phyloP scores from a whole-genome alignment of 2,888 invertebrate genomes.

The Drosophila aldrichi region DNA sequence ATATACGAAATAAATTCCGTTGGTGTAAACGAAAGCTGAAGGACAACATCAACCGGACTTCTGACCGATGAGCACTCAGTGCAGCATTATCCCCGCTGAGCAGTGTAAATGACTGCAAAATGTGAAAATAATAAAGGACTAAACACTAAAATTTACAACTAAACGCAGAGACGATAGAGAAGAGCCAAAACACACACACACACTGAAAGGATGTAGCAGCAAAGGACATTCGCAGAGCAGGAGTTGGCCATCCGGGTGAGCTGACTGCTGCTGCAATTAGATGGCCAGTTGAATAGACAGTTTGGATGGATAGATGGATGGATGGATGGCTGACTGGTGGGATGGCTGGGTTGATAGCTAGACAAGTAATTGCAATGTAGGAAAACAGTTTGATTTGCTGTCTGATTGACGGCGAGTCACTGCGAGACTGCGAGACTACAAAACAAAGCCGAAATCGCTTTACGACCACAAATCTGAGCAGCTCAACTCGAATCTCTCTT shows the following conservation, averaged over 20 bases:
- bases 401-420: slow-evolving; percentile 40
- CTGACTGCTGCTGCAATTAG: slow-evolving; percentile 56
- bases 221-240: slow-evolving; percentile 49
- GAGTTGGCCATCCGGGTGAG: slow-evolving; percentile 31
- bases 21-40: slow-evolving; percentile 29
- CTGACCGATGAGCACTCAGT: slow-evolving; percentile 48
- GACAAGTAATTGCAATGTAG: slow-evolving; percentile 60
- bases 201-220: slow-evolving; percentile 20
- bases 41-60: slow-evolving; percentile 48
- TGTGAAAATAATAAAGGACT: slow-evolving; percentile 74
- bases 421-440: background rate
- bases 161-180: slow-evolving; percentile 38
- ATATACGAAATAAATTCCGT: slow-evolving; percentile 24
- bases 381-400: slow-evolving; percentile 44
- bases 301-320: slow-evolving; percentile 37
- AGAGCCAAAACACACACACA: slow-evolving; percentile 16
- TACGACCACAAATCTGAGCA: background rate
- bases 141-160: slow-evolving; percentile 70
- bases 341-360: slow-evolving; percentile 47
- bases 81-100: slow-evolving; percentile 59
- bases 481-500: background rate
- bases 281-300: slow-evolving; percentile 62
- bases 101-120: slow-evolving; percentile 66
- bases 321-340: slow-evolving; percentile 30
- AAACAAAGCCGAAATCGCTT: background rate